Conservation (phyloP, 2,113 vertebrate genomes). For the Carettochelys insculpta region DNA sequence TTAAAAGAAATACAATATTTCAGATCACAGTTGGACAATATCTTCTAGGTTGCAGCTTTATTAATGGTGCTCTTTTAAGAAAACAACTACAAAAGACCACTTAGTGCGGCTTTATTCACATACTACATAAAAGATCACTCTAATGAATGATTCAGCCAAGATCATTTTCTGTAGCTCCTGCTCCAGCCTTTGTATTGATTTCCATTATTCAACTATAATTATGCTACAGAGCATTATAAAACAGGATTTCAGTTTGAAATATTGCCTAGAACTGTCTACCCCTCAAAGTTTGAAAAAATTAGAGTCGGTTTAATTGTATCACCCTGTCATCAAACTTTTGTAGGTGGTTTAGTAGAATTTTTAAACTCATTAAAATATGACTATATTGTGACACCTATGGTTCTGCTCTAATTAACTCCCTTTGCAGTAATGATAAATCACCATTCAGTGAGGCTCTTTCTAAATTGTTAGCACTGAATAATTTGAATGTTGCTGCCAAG, state of each 20-base stretch:
- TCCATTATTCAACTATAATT: constrained; percentile 51
- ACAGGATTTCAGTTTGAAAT: constrained; percentile 52
- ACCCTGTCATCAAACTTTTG: constrained; percentile 28
- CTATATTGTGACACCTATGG: constrained; percentile 26
- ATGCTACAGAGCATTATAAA: constrained; percentile 8
- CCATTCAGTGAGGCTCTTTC: constrained; percentile 36
- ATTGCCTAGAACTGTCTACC: constrained; percentile 7
- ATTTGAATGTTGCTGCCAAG: constrained; percentile 52
- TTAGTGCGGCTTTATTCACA: neutral
- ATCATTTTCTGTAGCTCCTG: constrained; percentile 38
- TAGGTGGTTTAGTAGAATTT: constrained; percentile 45
- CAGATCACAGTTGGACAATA: constrained; percentile 38
- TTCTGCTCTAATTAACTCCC: constrained; percentile 62
- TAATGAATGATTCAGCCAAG: constrained; percentile 46
- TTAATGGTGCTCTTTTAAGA: constrained; percentile 36
- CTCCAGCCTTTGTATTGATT: constrained; percentile 30
- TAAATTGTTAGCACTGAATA: constrained; percentile 30
- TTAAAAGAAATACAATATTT: constrained; percentile 54
- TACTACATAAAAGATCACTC: constrained; percentile 20
- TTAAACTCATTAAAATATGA: constrained; percentile 48
- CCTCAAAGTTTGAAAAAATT: constrained; percentile 47
- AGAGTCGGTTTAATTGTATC: constrained; percentile 33
- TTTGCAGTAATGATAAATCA: constrained; percentile 53
- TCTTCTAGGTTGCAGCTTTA: constrained; percentile 28
- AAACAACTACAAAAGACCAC: constrained; percentile 13